These are phyloP conservation scores for Hyla sarda DNA, from an alignment of 2,113 vertebrate genomes.

Conservation along the genomic window DNA sequence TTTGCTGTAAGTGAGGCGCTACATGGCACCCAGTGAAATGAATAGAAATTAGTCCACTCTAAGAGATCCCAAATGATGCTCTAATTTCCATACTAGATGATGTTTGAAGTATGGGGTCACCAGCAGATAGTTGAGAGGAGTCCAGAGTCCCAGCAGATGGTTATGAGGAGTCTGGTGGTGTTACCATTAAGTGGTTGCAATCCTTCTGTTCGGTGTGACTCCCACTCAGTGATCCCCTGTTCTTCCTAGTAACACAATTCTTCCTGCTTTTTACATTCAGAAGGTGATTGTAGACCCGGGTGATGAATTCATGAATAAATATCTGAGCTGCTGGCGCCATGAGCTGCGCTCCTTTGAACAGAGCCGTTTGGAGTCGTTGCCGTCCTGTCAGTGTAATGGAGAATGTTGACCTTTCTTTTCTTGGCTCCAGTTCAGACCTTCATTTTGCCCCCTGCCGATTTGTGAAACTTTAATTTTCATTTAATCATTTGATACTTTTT, in stretches of 20 bases:
- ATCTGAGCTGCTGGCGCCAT: background rate
- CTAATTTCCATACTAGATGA: too few relatives aligned
- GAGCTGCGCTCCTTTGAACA: background rate
- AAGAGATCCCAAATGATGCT: too few relatives aligned
- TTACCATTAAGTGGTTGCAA: background rate
- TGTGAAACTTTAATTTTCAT: constrained; percentile 54
- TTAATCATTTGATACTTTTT: constrained; percentile 60
- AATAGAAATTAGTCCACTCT: too few relatives aligned
- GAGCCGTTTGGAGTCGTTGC: constrained; percentile 14
- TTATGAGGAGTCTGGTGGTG: too few relatives aligned
- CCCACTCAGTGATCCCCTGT: background rate
- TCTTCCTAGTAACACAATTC: background rate
- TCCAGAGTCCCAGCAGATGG: too few relatives aligned
- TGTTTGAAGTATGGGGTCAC: background rate
- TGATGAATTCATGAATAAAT: constrained; percentile 15
- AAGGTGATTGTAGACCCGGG: background rate
- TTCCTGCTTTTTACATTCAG: background rate
- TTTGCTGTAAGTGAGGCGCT: too few relatives aligned
- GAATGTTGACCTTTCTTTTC: constrained; percentile 50
- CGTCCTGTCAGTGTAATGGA: background rate
- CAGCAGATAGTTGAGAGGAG: too few relatives aligned
- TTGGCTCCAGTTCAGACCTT: constrained; percentile 55
- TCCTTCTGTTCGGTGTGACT: background rate
- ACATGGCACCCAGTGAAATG: too few relatives aligned
- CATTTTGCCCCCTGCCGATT: constrained; percentile 36